Base-by-base conservation (phyloP, 2,113 vertebrate genomes). In the Seriola quinqueradiata region DNA sequence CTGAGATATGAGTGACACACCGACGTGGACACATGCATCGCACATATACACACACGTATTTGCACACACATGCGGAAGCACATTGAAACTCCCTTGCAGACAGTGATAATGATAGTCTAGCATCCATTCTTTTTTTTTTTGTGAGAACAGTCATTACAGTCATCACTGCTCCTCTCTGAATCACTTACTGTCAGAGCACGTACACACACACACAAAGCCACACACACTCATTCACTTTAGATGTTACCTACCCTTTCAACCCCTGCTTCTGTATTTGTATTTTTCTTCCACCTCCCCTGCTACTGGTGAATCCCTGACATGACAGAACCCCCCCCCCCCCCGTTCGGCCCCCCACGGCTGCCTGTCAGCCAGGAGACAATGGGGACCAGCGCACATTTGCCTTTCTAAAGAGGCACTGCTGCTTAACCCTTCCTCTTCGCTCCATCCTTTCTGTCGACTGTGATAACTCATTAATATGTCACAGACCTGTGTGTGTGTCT, bases 401-500 rank as follows among this genome's bases (percentile, higher is more conserved):
- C 87, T 92, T 91, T 90, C 52, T 85, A 82, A 91, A 83, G 79
- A 91, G 76, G 75, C 77, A 76, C 34, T 3, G 1, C 70, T 74
- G 59, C 79, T 75, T 82, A 52, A 34, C 34, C 65, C 67, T 68
- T 66, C 58, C 52, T 84, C 48, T 68, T 70, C 0, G 3, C 55
- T 78, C 66, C 1, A 28, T 66, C 74, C 54, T 59, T 60, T 75
- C 87, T 88, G 76, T 90, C 85, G 80, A 42, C 68, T 61, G 73
- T 48, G 71, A 89, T 91, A 83, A 90, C 80, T 92, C 84, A 87
- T 89, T 90, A 90, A 84, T 82, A 79, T 88, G 79, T 91, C 89
- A 87, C 71, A 78, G 74, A 68, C 59, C 64, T 76, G 71, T 81
- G 75, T 80, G 59, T 75, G 78, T 84, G 78, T 69, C 63, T 32